These are phyloP conservation scores for Stenichneumon culpator DNA, from an alignment of 2,888 invertebrate species.

Conservation along the genomic window DNA sequence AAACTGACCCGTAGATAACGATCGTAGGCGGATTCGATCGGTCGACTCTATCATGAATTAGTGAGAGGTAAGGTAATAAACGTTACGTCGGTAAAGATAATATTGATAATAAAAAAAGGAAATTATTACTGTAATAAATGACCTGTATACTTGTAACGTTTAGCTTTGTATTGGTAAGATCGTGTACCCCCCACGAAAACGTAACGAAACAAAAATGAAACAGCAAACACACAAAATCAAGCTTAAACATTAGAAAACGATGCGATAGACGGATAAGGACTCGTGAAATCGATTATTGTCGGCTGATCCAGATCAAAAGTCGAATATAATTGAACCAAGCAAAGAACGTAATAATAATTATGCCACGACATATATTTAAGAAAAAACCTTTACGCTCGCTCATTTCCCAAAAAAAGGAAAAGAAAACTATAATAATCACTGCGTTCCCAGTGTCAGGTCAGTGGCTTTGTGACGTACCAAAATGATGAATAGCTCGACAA, in stretches of 20 bases:
- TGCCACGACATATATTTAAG: constrained; percentile 54
- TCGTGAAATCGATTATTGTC: constrained; percentile 53
- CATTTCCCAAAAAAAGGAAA: constrained; percentile 67
- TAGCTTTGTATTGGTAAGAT: constrained; percentile 85
- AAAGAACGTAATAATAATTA: constrained; percentile 62
- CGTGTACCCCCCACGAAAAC: constrained; percentile 76
- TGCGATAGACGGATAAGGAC: constrained; percentile 26
- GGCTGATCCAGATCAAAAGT: constrained; percentile 59
- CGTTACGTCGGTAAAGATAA: constrained; percentile 80
- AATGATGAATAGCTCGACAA: constrained; percentile 24
- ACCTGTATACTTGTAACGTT: constrained; percentile 84
- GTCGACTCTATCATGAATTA: constrained; percentile 82
- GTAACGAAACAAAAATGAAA: constrained; percentile 49
- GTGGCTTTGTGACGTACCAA: constrained; percentile 29
- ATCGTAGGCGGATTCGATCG: constrained; percentile 71
- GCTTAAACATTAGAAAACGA: constrained; percentile 56
- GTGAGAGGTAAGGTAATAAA: constrained; percentile 81
- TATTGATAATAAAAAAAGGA: constrained; percentile 75
- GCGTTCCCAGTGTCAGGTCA: constrained; percentile 52
- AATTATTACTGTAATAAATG: constrained; percentile 84
- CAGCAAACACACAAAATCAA: constrained; percentile 40
- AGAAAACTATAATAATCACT: constrained; percentile 30
- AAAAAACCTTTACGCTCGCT: constrained; percentile 81
- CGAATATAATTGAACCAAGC: constrained; percentile 68
- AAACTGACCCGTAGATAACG: constrained; percentile 23